Percentiles rank a stretch among this genome's conserved stretches.
Conservation (phyloP, 2,888 invertebrate genomes). For the Xestia c-nigrum region DNA sequence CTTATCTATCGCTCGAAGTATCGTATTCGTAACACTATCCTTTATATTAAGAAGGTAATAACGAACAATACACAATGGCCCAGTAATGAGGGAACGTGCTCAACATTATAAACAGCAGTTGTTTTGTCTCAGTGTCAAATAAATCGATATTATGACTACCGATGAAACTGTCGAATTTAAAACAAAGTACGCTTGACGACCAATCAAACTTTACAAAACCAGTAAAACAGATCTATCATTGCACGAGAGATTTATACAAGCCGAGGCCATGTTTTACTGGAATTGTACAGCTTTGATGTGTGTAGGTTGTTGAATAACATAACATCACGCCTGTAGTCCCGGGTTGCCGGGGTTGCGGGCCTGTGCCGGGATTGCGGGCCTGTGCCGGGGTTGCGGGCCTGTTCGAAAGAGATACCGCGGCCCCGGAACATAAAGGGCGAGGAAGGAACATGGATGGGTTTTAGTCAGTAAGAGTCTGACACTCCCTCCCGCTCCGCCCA, state of each 20-base stretch:
- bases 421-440: no score
- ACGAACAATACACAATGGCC: constrained; percentile 74
- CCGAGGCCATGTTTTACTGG: no score
- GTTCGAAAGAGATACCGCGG: no score
- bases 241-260: background rate
- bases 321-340: no score
- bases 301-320: no score
- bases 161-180: constrained; percentile 56
- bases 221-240: background rate
- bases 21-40: constrained; percentile 63
- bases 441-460: no score
- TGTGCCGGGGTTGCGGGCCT: no score
- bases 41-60: constrained; percentile 56
- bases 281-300: no score
- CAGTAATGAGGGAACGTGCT: constrained; percentile 69
- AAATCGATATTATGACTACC: constrained; percentile 73
- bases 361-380: no score
- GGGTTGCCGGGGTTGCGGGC: no score
- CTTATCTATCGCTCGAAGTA: constrained; percentile 57
- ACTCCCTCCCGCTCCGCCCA: no score
- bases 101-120: constrained; percentile 71
- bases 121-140: constrained; percentile 76
- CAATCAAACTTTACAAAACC: background rate
- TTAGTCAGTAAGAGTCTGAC: no score
- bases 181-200: constrained; percentile 14